Base-by-base conservation (phyloP, 2,113 vertebrate genomes). In the Cyrtonyx montezumae region DNA sequence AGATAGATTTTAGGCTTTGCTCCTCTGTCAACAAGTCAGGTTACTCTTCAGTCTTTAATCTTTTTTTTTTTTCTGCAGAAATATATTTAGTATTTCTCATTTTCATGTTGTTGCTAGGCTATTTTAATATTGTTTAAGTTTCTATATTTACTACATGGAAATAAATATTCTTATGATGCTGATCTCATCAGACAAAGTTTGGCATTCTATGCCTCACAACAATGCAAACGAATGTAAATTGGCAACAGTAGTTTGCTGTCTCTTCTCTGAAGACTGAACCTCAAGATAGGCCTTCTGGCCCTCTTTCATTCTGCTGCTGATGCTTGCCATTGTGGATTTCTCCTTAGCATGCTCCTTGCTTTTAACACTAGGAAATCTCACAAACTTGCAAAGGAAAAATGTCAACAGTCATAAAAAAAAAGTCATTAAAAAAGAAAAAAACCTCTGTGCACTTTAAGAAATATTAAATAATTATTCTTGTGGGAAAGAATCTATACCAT, bases 201-300 rank as follows among this genome's bases (percentile, higher is more conserved):
- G 74, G 11, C 1, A 16, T 46, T 56, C 88, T 26, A n/a, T 18
- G 55, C 36, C 63, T 71, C 89, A 42, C 36, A 55, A 56, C 51
- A 58, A 85, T 79, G 69, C 34, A 74, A 90, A 94, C 67, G 84
- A 79, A 82, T 87, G 78, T 63, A 91, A 66, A 92, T 91, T 80
- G 63, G 56, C 28, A 76, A 71, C 51, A 83, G 46, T 40, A 80
- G 70, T 66, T 91, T 48, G 23, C 59, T 84, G 48, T 49, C 61
- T 76, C 75, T 79, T 49, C 73, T 84, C 63, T 84, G 63, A 95
- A 83, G 62, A 76, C 36, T 91, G 84, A 28, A 61, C 53, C 36
- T 25, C 19, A 23, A 56, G 67, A 66, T 17, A 49, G 62, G 13
- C 75, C 67, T 88, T 87, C 59, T 51, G 51, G 69, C 76, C 36